Base-by-base conservation (phyloP, 2,888 invertebrate species). In the Stramonita haemastoma region DNA sequence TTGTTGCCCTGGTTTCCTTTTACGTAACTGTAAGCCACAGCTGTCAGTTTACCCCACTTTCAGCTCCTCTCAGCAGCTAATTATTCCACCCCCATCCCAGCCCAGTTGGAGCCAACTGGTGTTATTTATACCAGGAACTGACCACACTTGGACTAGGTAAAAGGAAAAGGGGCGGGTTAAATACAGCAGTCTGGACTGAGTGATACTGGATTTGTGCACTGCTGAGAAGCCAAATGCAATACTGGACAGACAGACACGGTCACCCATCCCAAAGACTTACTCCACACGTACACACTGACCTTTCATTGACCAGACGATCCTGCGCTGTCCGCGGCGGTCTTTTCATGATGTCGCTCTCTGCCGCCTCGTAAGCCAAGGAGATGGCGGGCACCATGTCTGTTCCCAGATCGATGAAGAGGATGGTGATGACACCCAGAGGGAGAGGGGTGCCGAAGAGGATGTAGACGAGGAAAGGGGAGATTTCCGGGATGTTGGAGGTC, bases 361-460 rank as follows among this genome's bases (percentile, higher is more conserved):
- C 98, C 95, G 97, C 97, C 97, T 98, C 98, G 97, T 98, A 98
- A 95, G 98, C 98, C 96, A 98, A 97, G 93, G 98, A 98, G 96
- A 98, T 98, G 95, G 98, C 98, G 95, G 98, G 98, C 96, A 98
- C 97, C 98, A 99, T 99, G 97, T 99, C 99, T 95, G 99, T 99
- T 97, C 99, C 99, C 96, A 99, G 97, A 97, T 99, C 99, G 97
- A 99, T 99, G 97, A 99, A 99, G 93, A 99, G 97, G 97, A 99
- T 99, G 93, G 99, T 99, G 94, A 99, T 98, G 91, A 99, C 99
- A 95, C 99, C 99, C 93, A 99, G 97, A 86, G 99, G 99, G 94
- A 99, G 97, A 90, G 99, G 99, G 96, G 99, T 98, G 93, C 98
- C 98, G 96, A 98, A 98, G 86, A 99, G 97, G 97, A 99, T 99